A percentile compares a stretch with the other conserved stretches of the same genome.
These are phyloP conservation scores for Empis livida DNA, from an alignment of 2,888 invertebrate genomes.

Conservation along the genomic window DNA sequence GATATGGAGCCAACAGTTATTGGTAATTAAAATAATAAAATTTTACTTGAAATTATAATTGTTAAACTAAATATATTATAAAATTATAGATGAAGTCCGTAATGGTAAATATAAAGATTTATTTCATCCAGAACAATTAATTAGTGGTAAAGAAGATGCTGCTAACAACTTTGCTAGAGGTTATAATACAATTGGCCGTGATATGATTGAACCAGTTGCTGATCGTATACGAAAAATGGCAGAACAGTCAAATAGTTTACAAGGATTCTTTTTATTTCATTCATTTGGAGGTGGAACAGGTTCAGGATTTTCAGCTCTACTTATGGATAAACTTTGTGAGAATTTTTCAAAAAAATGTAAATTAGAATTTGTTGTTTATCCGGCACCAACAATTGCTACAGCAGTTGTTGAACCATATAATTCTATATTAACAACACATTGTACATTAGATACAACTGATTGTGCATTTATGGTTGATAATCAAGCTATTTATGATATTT, in stretches of 20 bases:
- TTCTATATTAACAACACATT: conserved; percentile 76
- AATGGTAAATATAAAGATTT: conserved; percentile 56
- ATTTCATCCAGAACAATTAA: conserved; percentile 72
- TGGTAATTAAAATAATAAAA: conserved; percentile 37
- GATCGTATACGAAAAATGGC: conserved; percentile 58
- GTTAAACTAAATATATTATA: neutral
- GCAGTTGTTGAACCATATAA: conserved; percentile 90
- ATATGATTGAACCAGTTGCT: conserved; percentile 55
- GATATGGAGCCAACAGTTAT: conserved; percentile 84
- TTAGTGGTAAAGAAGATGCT: conserved; percentile 76
- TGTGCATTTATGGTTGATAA: conserved; percentile 89
- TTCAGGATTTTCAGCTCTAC: conserved; percentile 69
- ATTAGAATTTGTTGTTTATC: conserved; percentile 43
- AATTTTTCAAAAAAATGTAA: conserved; percentile 78
- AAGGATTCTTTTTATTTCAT: conserved; percentile 77
- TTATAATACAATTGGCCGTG: conserved; percentile 67
- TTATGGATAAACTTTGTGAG: conserved; percentile 69
- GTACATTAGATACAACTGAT: conserved; percentile 68
- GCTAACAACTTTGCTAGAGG: conserved; percentile 78
- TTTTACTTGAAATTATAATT: too few relatives aligned
- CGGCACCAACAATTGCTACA: conserved; percentile 53
- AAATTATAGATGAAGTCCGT: conserved; percentile 39
- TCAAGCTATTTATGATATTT: conserved; percentile 82
- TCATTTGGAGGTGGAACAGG: conserved; percentile 75
- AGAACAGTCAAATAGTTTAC: conserved; percentile 60